Evolutionary conservation across 2,113 vertebrate species (phyloP), one percentile per base, ranked within the genome.

Genomic region (Tyrannus savana): DNA sequence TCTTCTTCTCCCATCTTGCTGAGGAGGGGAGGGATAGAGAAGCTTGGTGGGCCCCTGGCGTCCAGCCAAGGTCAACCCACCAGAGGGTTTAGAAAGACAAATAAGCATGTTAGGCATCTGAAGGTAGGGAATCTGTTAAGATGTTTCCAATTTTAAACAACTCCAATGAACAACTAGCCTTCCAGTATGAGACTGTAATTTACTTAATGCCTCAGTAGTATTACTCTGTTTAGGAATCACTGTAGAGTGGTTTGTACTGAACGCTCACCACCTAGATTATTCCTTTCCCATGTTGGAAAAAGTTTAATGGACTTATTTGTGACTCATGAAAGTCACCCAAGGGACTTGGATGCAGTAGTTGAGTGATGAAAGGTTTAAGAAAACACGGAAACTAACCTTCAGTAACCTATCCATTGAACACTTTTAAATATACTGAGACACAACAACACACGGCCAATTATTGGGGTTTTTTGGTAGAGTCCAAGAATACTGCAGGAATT

Each of bases 261-360:
- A 91, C 28, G 35, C 84, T 86, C 62, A 62, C 69, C 37, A 84
- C 58, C 47, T 66, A 92, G 50, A 80, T 91, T 92, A 42, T 84
- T 90, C 47, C 73, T 44, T 95, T 92, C 55, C 71, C 49, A 66
- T 58, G 60, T 62, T 96, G 74, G 64, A 64, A 88, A 96, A 86
- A 93, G 63, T 75, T 90, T 94, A 92, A 94, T 88, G 55, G 60
- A 64, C 52, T 91, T 96, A 80, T 46, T 73, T 90, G 80, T 85
- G 63, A 90, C 75, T 97, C 93, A 95, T 58, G 76, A 96, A 92
- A 89, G 96, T 93, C 49, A 89, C 84, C 50, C 69, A 92, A 60
- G 46, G 69, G 55, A 69, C 63, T 77, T 55, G 13, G 50, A 80
- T 63, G 31, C 67, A 95, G 62, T 46, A 91, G 90, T 7, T 75